These are phyloP conservation scores for Nothocercus julius DNA, from an alignment of 2,113 vertebrate species.

Conservation along the genomic window DNA sequence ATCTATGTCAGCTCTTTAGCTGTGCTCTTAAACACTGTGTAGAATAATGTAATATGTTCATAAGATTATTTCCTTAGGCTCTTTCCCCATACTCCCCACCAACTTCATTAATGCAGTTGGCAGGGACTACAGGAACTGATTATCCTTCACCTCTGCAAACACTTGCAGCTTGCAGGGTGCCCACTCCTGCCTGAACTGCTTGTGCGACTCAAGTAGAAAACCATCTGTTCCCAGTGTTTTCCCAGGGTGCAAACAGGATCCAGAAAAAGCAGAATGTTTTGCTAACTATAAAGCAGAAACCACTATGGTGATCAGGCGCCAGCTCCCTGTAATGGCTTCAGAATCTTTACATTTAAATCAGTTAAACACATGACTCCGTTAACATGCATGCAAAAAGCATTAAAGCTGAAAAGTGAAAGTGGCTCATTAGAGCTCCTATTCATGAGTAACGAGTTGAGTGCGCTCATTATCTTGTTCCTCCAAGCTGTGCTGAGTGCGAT, in stretches of 20 bases:
- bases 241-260: conserved; percentile 31
- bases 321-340: background rate
- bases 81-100: background rate
- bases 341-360: conserved; percentile 16
- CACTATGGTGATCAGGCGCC: conserved; percentile 1
- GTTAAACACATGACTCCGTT: conserved; percentile 17
- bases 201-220: conserved; percentile 23
- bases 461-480: background rate
- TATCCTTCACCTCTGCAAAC: conserved; percentile 19
- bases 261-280: conserved; percentile 40
- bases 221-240: conserved; percentile 58
- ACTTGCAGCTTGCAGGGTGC: background rate
- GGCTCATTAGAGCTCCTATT: conserved; percentile 2
- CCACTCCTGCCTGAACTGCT: background rate
- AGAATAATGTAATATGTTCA: background rate
- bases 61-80: background rate
- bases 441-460: background rate
- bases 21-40: background rate
- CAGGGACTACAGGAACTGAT: background rate
- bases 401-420: conserved; percentile 10
- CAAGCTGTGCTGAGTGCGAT: background rate
- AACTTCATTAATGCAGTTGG: background rate
- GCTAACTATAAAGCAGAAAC: conserved; percentile 29
- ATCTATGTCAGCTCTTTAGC: background rate
- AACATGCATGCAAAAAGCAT: background rate